These are phyloP conservation scores for Chymomyza fuscimana DNA, from an alignment of 2,888 invertebrate species.

Conservation along the genomic window DNA sequence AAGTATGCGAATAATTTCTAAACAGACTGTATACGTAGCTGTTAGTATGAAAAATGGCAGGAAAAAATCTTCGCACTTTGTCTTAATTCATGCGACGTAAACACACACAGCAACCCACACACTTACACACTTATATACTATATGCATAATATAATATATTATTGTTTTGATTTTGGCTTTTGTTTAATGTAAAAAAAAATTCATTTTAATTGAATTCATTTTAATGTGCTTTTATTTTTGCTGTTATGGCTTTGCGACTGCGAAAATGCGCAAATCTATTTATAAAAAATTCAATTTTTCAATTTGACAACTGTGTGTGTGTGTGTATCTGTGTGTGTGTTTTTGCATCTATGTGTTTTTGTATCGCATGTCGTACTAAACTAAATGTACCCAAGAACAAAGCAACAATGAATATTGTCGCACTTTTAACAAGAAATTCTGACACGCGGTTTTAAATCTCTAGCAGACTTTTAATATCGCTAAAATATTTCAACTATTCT, in stretches of 20 bases:
- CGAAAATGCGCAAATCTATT: slow-evolving; percentile 62
- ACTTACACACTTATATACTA: slow-evolving; percentile 28
- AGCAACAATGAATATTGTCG: not conserved
- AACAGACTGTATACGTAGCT: not conserved
- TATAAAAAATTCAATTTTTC: slow-evolving; percentile 31
- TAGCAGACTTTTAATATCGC: not conserved
- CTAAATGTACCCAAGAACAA: not conserved
- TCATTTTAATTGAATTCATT: slow-evolving; percentile 65
- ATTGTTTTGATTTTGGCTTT: slow-evolving; percentile 17
- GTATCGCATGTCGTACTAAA: not conserved
- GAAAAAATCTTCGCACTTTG: not conserved
- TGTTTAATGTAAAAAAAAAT: slow-evolving; percentile 35
- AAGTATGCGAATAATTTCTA: too few species aligned
- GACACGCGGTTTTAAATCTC: not conserved
- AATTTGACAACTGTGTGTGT: slow-evolving; percentile 23
- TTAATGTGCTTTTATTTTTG: slow-evolving; percentile 31
- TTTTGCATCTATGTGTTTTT: not conserved
- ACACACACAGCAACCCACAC: not conserved
- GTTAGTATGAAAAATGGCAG: not conserved
- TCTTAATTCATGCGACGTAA: not conserved
- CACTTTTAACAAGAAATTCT: not conserved
- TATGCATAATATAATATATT: slow-evolving; percentile 46
- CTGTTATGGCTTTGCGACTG: slow-evolving; percentile 25
- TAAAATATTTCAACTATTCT: not conserved
- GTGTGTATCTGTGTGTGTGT: not conserved